These are phyloP conservation scores for Sminthurinus aureus DNA, from an alignment of 2,888 invertebrate genomes.

Conservation along the genomic window DNA sequence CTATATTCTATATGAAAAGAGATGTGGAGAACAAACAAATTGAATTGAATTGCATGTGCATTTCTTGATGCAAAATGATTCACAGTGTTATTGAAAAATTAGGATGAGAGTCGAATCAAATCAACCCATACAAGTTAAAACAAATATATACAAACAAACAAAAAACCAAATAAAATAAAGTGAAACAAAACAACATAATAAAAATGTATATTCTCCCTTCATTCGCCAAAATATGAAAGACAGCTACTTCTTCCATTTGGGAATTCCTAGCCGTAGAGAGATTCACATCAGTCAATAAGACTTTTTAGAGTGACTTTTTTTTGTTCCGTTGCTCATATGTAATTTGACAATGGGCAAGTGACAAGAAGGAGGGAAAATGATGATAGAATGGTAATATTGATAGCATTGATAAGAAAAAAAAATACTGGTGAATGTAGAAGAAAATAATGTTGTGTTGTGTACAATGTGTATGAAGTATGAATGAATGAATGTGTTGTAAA, in stretches of 20 bases:
- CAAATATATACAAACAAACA: too few species aligned
- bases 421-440: too few species aligned
- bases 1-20: too few species aligned
- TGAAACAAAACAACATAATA: constrained; percentile 2
- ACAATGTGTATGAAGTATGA: not conserved
- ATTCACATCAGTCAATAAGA: constrained; percentile 39
- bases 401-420: too few species aligned
- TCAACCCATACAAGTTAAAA: not conserved
- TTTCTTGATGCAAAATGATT: constrained; percentile 12
- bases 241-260: constrained; percentile 49
- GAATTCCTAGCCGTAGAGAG: constrained; percentile 45
- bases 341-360: not conserved
- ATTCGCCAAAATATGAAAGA: constrained; percentile 48
- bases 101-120: not conserved
- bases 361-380: not conserved
- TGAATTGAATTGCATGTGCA: constrained; percentile 29
- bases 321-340: constrained; percentile 32
- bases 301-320: constrained; percentile 44
- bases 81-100: not conserved
- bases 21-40: too few species aligned
- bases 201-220: constrained; percentile 3
- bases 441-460: not conserved
- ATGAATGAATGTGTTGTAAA: not conserved
- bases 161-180: too few species aligned
- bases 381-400: not conserved